These are phyloP conservation scores for Chrysolina americana DNA, from an alignment of 2,888 invertebrate genomes.

Conservation along the genomic window DNA sequence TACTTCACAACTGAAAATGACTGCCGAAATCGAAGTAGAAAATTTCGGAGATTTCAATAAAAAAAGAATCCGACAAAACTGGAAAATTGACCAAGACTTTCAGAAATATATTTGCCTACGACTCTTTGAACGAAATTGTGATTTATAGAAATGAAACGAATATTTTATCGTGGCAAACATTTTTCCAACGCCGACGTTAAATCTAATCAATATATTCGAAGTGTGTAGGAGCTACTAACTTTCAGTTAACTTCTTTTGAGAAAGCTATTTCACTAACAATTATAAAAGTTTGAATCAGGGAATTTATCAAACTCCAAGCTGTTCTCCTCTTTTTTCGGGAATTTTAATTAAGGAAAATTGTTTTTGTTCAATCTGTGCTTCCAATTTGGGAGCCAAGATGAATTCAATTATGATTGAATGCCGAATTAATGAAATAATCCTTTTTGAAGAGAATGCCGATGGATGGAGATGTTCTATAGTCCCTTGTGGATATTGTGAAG, in stretches of 20 bases:
- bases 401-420: slow-evolving; percentile 29
- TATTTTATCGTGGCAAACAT: not conserved
- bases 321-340: slow-evolving; percentile 24
- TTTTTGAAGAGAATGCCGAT: not conserved
- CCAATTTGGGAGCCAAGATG: slow-evolving; percentile 26
- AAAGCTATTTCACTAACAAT: slow-evolving; percentile 38
- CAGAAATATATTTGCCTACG: too few relatives aligned
- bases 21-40: too few relatives aligned
- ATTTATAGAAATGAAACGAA: not conserved
- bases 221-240: not conserved
- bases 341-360: slow-evolving; percentile 35
- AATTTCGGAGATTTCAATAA: too few relatives aligned
- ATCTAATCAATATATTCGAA: slow-evolving; percentile 9
- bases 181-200: not conserved
- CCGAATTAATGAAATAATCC: slow-evolving; percentile 27
- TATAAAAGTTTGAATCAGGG: slow-evolving; percentile 36
- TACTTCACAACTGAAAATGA: too few relatives aligned
- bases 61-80: too few relatives aligned
- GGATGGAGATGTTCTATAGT: not conserved
- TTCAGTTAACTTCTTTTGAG: slow-evolving; percentile 18
- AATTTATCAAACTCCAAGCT: slow-evolving; percentile 38
- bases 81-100: too few relatives aligned
- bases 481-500: not conserved
- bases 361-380: slow-evolving; percentile 30
- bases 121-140: not conserved